phyloP scores from a whole-genome alignment of 2,888 invertebrate species.

The Scrobipalpa atriplicella region DNA sequence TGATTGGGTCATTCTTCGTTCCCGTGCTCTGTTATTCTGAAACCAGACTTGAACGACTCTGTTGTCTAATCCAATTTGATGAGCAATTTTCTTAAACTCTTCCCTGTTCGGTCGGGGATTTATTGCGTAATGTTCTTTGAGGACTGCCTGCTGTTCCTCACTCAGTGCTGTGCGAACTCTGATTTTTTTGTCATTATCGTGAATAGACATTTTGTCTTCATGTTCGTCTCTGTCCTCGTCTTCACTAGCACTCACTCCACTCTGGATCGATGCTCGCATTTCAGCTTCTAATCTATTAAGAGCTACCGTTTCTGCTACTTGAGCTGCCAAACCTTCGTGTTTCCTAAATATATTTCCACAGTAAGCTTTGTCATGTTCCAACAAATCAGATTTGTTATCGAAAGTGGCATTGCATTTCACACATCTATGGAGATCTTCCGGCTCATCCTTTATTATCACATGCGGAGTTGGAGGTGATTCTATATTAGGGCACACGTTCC shows the following conservation, averaged over 20 bases:
- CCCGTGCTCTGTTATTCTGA: constrained; percentile 96
- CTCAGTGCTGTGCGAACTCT: constrained; percentile 96
- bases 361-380: constrained; percentile 88
- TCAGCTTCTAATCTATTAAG: constrained; percentile 79
- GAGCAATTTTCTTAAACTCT: constrained; percentile 95
- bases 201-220: constrained; percentile 80
- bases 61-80: constrained; percentile 87
- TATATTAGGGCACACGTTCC: constrained; percentile 68
- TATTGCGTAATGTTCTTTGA: constrained; percentile 94
- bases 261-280: constrained; percentile 76
- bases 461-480: constrained; percentile 59
- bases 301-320: constrained; percentile 86
- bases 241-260: constrained; percentile 82
- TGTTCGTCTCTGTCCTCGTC: constrained; percentile 82
- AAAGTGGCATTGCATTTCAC: constrained; percentile 83
- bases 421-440: constrained; percentile 77
- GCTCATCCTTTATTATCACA: constrained; percentile 65
- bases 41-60: constrained; percentile 97
- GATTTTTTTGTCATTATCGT: constrained; percentile 89
- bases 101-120: constrained; percentile 98
- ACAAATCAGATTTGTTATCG: constrained; percentile 81
- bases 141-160: constrained; percentile 94
- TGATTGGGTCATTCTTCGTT: constrained; percentile 85
- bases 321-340: constrained; percentile 90
- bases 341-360: constrained; percentile 82